Percentiles rank a stretch among this genome's conserved stretches.
phyloP scores from a whole-genome alignment of 2,797 vertebrate species.

The Molossus alvarezi region DNA sequence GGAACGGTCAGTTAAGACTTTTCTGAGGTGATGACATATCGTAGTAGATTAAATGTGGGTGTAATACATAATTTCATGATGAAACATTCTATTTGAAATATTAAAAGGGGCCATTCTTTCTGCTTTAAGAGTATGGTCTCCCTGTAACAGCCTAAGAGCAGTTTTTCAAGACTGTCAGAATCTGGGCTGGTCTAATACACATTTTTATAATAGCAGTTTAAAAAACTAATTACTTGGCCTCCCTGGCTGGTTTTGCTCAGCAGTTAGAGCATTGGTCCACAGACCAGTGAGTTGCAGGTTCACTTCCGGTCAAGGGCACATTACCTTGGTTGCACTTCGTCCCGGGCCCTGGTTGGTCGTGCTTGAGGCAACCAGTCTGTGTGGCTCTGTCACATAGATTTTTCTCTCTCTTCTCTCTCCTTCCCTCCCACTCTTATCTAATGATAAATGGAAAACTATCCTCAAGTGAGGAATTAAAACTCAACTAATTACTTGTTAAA shows the following conservation, averaged over 20 bases:
- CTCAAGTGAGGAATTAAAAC: too few relatives aligned
- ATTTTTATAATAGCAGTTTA: neutral
- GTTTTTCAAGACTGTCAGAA: neutral
- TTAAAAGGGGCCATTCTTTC: neutral
- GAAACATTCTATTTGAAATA: neutral
- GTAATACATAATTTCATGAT: neutral
- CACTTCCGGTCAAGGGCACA: too few relatives aligned
- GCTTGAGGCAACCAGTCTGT: too few relatives aligned
- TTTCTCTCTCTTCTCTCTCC: too few relatives aligned
- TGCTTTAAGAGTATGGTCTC: constrained; percentile 16
- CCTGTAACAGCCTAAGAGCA: neutral
- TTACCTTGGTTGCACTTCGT: too few relatives aligned
- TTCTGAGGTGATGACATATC: neutral
- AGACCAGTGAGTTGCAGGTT: too few relatives aligned
- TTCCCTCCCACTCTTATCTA: too few relatives aligned
- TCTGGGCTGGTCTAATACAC: neutral
- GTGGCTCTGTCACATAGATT: too few relatives aligned
- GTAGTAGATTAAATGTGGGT: neutral
- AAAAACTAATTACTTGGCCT: neutral
- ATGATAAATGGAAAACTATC: too few relatives aligned
- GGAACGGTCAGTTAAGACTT: constrained; percentile 4
- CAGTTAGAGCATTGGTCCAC: too few relatives aligned
- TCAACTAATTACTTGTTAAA: neutral
- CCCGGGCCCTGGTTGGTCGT: too few relatives aligned
- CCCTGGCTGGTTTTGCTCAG: too few relatives aligned